Base-by-base conservation (phyloP, 2,888 invertebrate genomes). In the Piscicola geometra region DNA sequence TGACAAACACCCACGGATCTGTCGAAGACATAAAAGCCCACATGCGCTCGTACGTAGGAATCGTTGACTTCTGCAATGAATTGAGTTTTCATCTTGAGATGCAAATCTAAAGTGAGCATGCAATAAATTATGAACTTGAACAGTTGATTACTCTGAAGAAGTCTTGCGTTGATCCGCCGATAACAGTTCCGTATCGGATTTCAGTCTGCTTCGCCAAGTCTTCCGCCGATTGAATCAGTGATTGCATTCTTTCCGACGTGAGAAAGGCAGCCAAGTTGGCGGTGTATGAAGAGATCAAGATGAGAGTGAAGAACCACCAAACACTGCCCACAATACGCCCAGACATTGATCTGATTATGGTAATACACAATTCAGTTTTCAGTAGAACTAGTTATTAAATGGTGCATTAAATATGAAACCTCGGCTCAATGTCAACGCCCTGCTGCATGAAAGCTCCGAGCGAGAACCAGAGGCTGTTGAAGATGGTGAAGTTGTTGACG, bases 241-340 rank as follows among this genome's bases (percentile, higher is more conserved):
- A 92, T 3, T 94, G 91, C 91, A 97, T 95, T 80, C 96, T 89
- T 86, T 97, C 96, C 76, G 97, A 92, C 21, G 98, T 99, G 76
- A 98, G 89, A 86, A 97, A 98, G 1, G 98, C 98, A 41, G 86
- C 86, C 77, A 99, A 88, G 86, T 99, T 99, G 77, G 98, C 98
- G 66, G 98, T 99, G 86, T 99, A 99, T 33, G 97, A 97, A 75
- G 97, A 97, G 79, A 97, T 94, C 76, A 98, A 89, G 83, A 98
- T 98, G 78, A 99, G 88, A 0, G 97, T 97, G 87, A 99, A 99
- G 87, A 98, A 98, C 96, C 98, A 99, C 98, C 98, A 99, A 0
- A 97, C 96, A 60, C 94, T 93, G 60, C 96, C 96, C 1, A 97
- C 98, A 82, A 98, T 96, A 77, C 98, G 89, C 3, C 94, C 94